Conservation (phyloP, 2,888 invertebrate genomes). For the Lasioglossum lativentre region DNA sequence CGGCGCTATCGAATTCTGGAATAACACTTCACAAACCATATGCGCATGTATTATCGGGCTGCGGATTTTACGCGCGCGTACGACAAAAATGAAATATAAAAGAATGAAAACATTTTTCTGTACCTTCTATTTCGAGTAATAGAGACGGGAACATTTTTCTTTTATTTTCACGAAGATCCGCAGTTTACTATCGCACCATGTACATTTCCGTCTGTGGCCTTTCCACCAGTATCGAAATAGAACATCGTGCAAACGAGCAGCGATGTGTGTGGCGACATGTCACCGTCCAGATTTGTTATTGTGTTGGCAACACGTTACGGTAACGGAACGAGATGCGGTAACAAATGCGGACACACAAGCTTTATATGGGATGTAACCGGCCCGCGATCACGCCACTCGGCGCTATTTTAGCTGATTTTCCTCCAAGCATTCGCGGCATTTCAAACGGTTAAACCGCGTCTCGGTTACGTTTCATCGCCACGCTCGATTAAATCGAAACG, state of each 20-base stretch:
- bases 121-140: too few relatives aligned
- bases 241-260: not conserved
- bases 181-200: too few relatives aligned
- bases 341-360: not conserved
- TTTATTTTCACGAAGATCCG: too few relatives aligned
- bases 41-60: not conserved
- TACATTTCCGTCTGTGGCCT: not conserved
- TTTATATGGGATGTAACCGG: not conserved
- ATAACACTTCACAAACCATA: not conserved
- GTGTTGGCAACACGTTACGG: not conserved
- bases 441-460: not conserved
- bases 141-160: too few relatives aligned
- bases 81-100: not conserved
- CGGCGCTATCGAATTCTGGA: not conserved
- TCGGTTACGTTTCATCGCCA: not conserved
- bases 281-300: not conserved
- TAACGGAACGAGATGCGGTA: not conserved
- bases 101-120: not conserved
- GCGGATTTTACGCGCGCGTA: not conserved
- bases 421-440: not conserved
- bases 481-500: not conserved
- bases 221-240: not conserved
- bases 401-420: not conserved
- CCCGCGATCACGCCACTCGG: not conserved
- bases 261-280: not conserved